Evolutionary conservation across 2,888 invertebrate species (phyloP).

Genomic region (Oscheius sp.): DNA sequence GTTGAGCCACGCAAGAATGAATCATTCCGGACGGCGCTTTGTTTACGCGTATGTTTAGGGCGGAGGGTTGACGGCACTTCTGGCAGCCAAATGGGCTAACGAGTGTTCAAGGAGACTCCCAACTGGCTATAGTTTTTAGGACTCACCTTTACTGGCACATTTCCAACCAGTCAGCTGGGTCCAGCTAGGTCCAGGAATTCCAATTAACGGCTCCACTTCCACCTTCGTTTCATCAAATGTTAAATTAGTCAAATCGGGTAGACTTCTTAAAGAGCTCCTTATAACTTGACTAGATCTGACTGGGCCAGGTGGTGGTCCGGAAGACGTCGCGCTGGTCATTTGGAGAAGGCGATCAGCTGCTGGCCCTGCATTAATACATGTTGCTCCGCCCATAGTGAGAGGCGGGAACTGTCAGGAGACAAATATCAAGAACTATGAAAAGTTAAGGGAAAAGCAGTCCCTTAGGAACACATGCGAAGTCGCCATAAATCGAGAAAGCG

Average conservation of each 20-base stretch:
- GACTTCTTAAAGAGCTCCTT: background rate
- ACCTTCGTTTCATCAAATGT: constrained; percentile 16
- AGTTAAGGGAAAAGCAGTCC: background rate
- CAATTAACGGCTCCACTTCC: constrained; percentile 11
- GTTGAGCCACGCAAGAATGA: background rate
- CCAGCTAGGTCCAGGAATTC: background rate
- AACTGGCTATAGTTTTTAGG: background rate
- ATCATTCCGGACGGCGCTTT: background rate
- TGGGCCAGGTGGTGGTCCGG: too few species aligned
- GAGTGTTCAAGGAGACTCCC: background rate
- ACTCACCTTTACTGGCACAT: constrained; percentile 15
- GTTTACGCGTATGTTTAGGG: background rate
- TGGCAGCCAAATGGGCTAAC: background rate
- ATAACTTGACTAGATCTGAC: too few species aligned
- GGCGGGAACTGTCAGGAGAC: background rate
- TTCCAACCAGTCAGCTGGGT: background rate
- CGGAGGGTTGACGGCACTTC: background rate
- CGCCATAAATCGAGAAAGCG: background rate
- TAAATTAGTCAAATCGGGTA: constrained; percentile 5
- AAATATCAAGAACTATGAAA: background rate
- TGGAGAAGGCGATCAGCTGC: constrained; percentile 15
- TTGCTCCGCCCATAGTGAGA: background rate
- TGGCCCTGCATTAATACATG: constrained; percentile 15
- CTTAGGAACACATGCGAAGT: background rate
- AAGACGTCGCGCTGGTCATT: constrained; percentile 3